Base-by-base conservation (phyloP, 1,140 invertebrate species). In the Ostrea edulis region DNA sequence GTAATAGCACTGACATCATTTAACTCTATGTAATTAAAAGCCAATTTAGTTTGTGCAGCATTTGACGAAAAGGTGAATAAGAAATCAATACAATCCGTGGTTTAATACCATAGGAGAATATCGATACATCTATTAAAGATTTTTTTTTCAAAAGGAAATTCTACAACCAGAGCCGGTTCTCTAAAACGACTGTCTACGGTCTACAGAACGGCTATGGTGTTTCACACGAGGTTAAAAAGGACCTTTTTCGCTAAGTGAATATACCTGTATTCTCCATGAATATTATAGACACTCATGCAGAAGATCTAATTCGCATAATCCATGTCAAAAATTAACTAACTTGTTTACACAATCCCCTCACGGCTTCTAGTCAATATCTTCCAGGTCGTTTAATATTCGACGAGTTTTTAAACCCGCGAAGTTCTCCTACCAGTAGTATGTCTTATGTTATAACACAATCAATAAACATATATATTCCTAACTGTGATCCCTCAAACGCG, bases 311-410 rank as follows among this genome's bases (percentile, higher is more conserved):
- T 77, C 68, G 68, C 68, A 77, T 77, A 77, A 77, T 77, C 68
- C 68, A 77, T 77, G 68, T 77, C 29, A 77, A 77, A 77, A 77
- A 77, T 77, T 77, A 77, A 25, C 68, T 77, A 77, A 77, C 68
- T 77, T 77, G 68, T 77, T 77, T 77, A 77, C 68, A 77, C 68
- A 77, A 35, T 77, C 29, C 68, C 68, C 29, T 25, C 68, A 35
- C 29, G 68, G 68, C 29, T 77, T 77, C 68, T 77, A 25, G 68
- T 77, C 68, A 77, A 77, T 77, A 77, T 29, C 68, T 77, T 35
- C 29, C 25, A 14, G 68, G 22, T 77, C 68, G 68, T 29, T 77
- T 77, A 29, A 77, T 25, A 77, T 9, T 77, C 68, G 68, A 14
- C 68, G 25, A 35, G 68, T 77, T 77, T 77, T 77, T 77, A 77